Evolutionary conservation across 1,140 invertebrate species (phyloP), one percentile per base, ranked within the genome.

Genomic region (Halictus rubicundus): DNA sequence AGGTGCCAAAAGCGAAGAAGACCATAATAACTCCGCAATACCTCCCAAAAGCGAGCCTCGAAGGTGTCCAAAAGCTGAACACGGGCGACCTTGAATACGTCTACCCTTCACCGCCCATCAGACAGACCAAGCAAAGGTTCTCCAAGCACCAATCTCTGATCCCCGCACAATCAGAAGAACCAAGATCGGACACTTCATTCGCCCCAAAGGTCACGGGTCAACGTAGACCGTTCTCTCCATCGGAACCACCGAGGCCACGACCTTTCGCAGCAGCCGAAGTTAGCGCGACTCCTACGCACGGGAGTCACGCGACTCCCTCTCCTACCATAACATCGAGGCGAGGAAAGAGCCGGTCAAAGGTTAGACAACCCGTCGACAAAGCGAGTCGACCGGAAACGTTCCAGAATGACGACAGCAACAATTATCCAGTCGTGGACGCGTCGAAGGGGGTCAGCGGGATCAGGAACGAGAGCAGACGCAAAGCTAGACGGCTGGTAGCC

Each of bases 1-100:
- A 88, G 8, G 25, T 86, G 8, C 52, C 83, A 0, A 25, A 32
- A 16, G 16, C 59, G 0, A 78, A 46, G 21, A 54, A 46, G n/a
- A 5, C 25, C 4, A 23, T n/a, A 49, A 21, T 19, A 16, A 49
- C 23, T 0, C n/a, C 61, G 0, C 63, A 37, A 9, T 39, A 75
- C 12, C 16, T 59, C 1, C 16, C 32, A 10, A 68, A 9, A 25
- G 2, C 42, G 0, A 21, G 9, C 2, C 21, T 59, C n/a, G 25
- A 32, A 0, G 46, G 3, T 12, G 68, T 42, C 1, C 8, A 32
- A 0, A 42, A 19, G 9, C 8, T 16, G 1, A 68, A 19, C 21
- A 10, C 37, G 1, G 42, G 1, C 1, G 25, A 69, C n/a, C 0
- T 12, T 7, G 12, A 21, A 0, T 49, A 60, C 54, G 10, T 25